phyloP scores from a whole-genome alignment of 2,888 invertebrate genomes.

The Limnephilus auricula region DNA sequence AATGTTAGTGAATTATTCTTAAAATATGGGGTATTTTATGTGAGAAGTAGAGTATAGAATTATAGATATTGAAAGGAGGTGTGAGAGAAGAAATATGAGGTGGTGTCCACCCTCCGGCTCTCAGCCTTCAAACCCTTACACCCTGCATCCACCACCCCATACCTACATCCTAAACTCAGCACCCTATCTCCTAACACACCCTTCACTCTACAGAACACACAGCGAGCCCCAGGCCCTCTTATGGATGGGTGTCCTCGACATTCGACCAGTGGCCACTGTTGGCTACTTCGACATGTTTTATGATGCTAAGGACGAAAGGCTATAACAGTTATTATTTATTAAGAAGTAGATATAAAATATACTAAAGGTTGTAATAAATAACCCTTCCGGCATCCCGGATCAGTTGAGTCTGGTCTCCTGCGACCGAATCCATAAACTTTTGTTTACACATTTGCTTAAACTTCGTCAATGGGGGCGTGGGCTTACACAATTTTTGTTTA shows the following conservation, averaged over 20 bases:
- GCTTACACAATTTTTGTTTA: no score
- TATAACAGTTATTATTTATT: neutral
- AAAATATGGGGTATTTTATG: neutral
- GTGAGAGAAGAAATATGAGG: neutral
- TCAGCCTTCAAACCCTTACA: neutral
- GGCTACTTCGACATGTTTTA: neutral
- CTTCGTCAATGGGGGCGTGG: no score
- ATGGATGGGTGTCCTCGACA: neutral
- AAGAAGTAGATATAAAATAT: neutral
- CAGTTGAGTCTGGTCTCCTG: no score
- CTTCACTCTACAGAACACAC: neutral
- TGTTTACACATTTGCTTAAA: no score
- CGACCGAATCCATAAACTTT: no score
- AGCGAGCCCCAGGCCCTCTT: neutral
- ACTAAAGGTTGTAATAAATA: neutral
- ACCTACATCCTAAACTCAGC: no score
- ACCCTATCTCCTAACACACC: neutral
- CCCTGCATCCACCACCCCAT: neutral
- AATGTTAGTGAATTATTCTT: neutral
- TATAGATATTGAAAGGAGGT: no score
- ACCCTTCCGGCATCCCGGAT: neutral
- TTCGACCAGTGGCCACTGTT: neutral
- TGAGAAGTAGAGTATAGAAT: no score
- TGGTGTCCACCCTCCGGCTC: neutral
- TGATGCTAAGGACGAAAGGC: neutral